phyloP scores from a whole-genome alignment of 2,113 vertebrate species.

The Phylloscopus trochilus region DNA sequence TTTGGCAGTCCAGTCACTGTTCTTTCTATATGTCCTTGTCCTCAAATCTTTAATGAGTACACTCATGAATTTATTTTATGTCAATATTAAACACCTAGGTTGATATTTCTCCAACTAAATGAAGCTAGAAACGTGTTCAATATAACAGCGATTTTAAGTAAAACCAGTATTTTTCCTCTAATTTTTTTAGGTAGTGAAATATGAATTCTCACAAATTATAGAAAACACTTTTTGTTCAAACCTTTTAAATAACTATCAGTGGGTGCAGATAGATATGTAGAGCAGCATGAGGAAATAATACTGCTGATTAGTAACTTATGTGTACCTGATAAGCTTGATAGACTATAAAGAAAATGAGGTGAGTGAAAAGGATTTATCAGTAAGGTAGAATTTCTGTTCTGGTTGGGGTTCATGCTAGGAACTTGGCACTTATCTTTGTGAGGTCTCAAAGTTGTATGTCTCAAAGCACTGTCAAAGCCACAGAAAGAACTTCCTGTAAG shows the following conservation, averaged over 20 bases:
- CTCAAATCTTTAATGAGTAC: neutral
- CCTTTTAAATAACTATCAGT: neutral
- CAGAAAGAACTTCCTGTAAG: neutral
- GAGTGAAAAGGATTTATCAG: neutral
- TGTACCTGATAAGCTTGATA: neutral
- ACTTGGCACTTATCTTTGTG: neutral
- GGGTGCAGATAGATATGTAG: neutral
- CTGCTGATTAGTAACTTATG: neutral
- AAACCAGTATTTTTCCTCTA: neutral
- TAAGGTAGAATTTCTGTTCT: neutral
- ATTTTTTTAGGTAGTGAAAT: neutral
- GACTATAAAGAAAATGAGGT: neutral
- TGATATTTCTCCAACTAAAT: neutral
- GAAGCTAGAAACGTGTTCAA: neutral
- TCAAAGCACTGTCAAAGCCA: neutral
- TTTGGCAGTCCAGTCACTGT: neutral
- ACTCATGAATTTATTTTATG: neutral
- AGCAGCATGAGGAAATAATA: neutral
- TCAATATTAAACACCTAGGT: neutral
- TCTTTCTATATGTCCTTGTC: neutral
- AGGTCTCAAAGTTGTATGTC: accelerated
- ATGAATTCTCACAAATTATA: neutral
- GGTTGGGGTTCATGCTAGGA: neutral
- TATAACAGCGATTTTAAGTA: neutral
- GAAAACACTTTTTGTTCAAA: neutral